Evolutionary conservation across 2,797 vertebrate species (phyloP), one percentile per base, ranked within the genome.

Genomic region (Gouania willdenowi): DNA sequence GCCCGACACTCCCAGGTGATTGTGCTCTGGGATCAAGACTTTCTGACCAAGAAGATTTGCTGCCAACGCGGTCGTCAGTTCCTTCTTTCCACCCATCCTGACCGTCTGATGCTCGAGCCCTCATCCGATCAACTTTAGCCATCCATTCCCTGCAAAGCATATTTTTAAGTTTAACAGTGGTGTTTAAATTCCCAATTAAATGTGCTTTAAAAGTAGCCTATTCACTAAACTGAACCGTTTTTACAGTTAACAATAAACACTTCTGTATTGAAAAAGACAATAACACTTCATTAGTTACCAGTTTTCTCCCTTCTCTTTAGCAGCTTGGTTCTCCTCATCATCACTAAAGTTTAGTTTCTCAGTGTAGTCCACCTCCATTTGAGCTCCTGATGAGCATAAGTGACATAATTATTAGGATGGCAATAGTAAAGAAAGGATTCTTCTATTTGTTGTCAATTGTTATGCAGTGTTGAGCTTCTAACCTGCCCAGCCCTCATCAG

Each of bases 401-500:
- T 6, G 1, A 25, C 3, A 37, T 2, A 9, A 33, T 20, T 41
- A 21, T 31, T 8, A 6, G 4, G 4, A 49, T n/a, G n/a, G n/a
- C n/a, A n/a, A n/a, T n/a, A n/a, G n/a, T n/a, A n/a, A n/a, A n/a
- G n/a, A n/a, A n/a, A n/a, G n/a, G n/a, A n/a, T n/a, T n/a, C n/a
- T n/a, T n/a, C n/a, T n/a, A n/a, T n/a, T n/a, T n/a, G n/a, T n/a
- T n/a, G n/a, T n/a, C n/a, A n/a, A n/a, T n/a, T n/a, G n/a, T n/a
- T 0, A 26, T 14, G 15, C 1, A 1, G 29, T 2, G 1, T 19
- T 6, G 3, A 28, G 7, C 21, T 15, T 70, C 88, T 74, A 56
- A 98, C 97, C 97, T 83, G 97, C 97, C 97, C 97, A 98, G 60
- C 97, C 97, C 64, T 99, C 97, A 76, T 99, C 97, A 1, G 92